These are phyloP conservation scores for Lethenteron camtschaticum DNA, from an alignment of 2,113 vertebrate genomes.

Conservation along the genomic window DNA sequence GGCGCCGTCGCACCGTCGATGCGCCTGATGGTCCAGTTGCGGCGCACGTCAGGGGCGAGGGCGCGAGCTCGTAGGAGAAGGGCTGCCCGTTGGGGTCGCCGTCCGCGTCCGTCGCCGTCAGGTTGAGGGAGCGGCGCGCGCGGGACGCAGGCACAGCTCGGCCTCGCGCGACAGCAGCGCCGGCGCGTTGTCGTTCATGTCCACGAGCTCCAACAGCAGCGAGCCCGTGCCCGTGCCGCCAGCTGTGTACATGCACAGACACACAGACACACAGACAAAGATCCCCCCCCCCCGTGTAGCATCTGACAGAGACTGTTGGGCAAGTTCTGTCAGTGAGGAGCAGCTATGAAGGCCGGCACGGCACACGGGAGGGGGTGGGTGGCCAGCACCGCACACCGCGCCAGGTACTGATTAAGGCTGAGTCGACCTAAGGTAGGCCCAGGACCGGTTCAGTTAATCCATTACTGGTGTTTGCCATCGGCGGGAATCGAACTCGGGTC, in stretches of 20 bases:
- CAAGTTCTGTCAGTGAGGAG: slow-evolving; percentile 12
- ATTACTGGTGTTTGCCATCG: too few relatives aligned
- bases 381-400: slow-evolving; percentile 7
- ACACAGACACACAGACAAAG: background rate
- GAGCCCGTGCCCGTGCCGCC: slow-evolving; percentile 68
- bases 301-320: slow-evolving; percentile 11
- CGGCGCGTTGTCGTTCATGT: slow-evolving; percentile 83
- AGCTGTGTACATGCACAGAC: slow-evolving; percentile 40
- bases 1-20: slow-evolving; percentile 44
- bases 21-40: slow-evolving; percentile 78
- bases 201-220: slow-evolving; percentile 74
- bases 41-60: slow-evolving; percentile 44
- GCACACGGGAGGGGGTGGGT: slow-evolving; percentile 17
- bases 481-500: too few relatives aligned
- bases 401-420: too few relatives aligned
- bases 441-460: too few relatives aligned
- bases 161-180: slow-evolving; percentile 63
- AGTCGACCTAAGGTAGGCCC: too few relatives aligned
- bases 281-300: background rate
- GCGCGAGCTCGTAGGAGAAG: slow-evolving; percentile 77
- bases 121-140: slow-evolving; percentile 55
- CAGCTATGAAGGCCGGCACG: slow-evolving; percentile 14
- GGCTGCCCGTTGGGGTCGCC: slow-evolving; percentile 68
- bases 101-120: slow-evolving; percentile 65
- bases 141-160: slow-evolving; percentile 67